Conservation (phyloP, 2,113 vertebrate genomes). For the Mellivora capensis region DNA sequence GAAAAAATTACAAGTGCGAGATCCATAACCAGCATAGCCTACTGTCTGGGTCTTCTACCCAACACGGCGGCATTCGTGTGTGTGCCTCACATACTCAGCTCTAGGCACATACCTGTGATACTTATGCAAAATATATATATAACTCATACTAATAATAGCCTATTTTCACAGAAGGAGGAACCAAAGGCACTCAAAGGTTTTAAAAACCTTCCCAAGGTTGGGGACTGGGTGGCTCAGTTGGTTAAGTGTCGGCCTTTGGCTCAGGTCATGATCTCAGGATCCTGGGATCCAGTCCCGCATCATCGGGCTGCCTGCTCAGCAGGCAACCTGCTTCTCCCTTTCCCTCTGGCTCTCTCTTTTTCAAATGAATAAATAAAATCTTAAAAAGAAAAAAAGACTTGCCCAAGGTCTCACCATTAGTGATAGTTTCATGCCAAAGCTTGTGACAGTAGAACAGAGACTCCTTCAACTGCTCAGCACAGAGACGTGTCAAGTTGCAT, state of each 20-base stretch:
- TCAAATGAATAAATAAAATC: no score
- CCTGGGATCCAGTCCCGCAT: no score
- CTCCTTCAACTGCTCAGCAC: neutral
- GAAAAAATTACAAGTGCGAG: neutral
- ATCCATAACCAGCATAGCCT: neutral
- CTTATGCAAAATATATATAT: neutral
- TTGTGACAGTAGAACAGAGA: neutral
- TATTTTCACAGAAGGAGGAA: neutral
- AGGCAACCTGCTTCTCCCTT: no score
- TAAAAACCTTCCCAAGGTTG: neutral
- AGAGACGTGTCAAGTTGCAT: neutral
- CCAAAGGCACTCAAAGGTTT: neutral
- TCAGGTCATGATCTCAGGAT: neutral
- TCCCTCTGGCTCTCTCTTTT: no score
- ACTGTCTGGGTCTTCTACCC: neutral
- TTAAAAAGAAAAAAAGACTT: neutral
- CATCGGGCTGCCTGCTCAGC: no score
- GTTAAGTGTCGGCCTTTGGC: neutral
- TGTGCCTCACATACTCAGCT: neutral
- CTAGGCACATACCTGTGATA: neutral
- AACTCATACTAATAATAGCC: neutral
- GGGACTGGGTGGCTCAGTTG: neutral
- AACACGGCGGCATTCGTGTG: neutral
- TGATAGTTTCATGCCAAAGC: neutral
- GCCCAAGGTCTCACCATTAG: neutral